Evolutionary conservation across 2,888 invertebrate genomes (phyloP), one percentile per base, ranked within the genome.

Genomic region (Scaptomyza reducta): DNA sequence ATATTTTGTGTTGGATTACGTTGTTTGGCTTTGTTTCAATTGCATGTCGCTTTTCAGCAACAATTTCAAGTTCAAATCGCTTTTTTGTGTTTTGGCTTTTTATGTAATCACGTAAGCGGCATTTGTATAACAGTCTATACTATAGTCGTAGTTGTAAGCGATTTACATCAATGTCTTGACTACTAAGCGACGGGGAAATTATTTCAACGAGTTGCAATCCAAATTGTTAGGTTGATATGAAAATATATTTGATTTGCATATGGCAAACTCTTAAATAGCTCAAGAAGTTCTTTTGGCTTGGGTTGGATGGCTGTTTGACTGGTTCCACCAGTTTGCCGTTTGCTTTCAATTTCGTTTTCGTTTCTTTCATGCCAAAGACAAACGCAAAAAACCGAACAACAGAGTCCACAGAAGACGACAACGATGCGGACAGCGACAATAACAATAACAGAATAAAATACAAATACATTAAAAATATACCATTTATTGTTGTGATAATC

Each of bases 401-500:
- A 65, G 44, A 40, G 47, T 44, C 64, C 50, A 67, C 44, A 59
- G 58, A 62, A 64, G 68, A 64, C 45, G 53, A 56, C 56, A 55
- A 54, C 59, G 74, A 56, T 47, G 22, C 22, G 22, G 22, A 22
- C 3, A 22, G 22, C 22, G 73, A 67, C 54, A 61, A 62, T 68
- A 61, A 64, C 16, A 66, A 51, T 38, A 56, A 38, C 56, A 58
- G 62, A 53, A 68, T 35, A 11, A 35, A 10, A 38, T 14, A 38
- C 38, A 38, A 3, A 40, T 16, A 40, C 40, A 40, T 16, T 35
- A n/a, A n/a, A 67, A 74, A 57, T 67, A 68, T 72, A 77, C 69
- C 82, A 87, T 81, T 87, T 87, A 87, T 83, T 83, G 82, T 84
- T 81, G 82, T 87, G 87, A 87, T 83, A 83, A 83, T 83, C 82